A percentile compares a stretch with the other conserved stretches of the same genome.
phyloP scores from a whole-genome alignment of 1,140 invertebrate genomes.

The Proctacanthus coquilletti region DNA sequence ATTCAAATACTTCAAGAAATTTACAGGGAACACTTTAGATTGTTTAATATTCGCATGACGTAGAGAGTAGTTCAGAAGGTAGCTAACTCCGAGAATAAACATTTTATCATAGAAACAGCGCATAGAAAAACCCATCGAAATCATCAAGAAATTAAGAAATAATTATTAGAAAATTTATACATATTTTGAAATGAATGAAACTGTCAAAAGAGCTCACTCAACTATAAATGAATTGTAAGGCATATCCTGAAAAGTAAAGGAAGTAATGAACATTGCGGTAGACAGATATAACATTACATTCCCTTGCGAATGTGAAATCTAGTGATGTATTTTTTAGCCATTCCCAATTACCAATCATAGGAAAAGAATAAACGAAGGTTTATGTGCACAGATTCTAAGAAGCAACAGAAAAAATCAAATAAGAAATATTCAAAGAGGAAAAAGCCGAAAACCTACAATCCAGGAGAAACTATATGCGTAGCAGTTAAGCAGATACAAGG shows the following conservation, averaged over 20 bases:
- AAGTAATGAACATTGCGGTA: constrained; percentile 2
- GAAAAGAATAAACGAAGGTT: too few species aligned
- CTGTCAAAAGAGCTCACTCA: constrained; percentile 3
- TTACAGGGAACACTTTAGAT: constrained; percentile 4
- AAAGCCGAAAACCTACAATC: too few species aligned
- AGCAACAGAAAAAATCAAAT: too few species aligned
- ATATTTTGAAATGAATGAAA: constrained; percentile 5
- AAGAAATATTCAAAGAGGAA: too few species aligned
- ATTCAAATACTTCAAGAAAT: constrained; percentile 4
- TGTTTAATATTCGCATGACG: constrained; percentile 6
- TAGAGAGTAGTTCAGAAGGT: constrained; percentile 7
- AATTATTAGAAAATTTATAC: constrained; percentile 6
- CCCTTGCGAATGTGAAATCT: too few species aligned
- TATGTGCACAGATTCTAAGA: too few species aligned
- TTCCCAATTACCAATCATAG: too few species aligned
- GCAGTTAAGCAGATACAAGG: too few species aligned
- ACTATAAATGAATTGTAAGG: constrained; percentile 6
- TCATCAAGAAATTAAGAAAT: constrained; percentile 3
- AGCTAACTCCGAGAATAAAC: neutral
- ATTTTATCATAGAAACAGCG: constrained; percentile 3
- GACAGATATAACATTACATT: too few species aligned
- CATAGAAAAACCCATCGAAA: constrained; percentile 7
- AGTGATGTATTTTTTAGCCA: too few species aligned
- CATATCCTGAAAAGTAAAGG: constrained; percentile 1
- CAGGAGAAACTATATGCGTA: too few species aligned